Base-by-base conservation (phyloP, 2,888 invertebrate genomes). In the Yponomeuta plumbellus region DNA sequence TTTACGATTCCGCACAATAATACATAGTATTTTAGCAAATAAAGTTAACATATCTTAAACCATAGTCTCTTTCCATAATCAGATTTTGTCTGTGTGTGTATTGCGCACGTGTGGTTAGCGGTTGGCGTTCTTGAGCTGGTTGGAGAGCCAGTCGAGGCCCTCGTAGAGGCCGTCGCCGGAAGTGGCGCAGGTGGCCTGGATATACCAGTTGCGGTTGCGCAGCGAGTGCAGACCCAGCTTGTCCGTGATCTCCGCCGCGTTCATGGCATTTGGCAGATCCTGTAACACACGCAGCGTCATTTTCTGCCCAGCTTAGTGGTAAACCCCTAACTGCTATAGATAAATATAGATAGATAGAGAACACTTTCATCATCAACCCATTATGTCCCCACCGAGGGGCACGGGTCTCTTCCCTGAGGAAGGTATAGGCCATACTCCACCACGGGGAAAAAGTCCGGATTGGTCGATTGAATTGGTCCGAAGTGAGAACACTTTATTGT, bases 261-360 rank as follows among this genome's bases (percentile, higher is more conserved):
- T 99, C 99, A 99, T 99, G 78, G 99, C 99, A 92, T 99, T 99
- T 81, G 99, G 99, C 93, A 99, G 94, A 94, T 99, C 99, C 97
- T 98, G 84, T 58, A 88, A 86, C 57, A 74, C 66, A 68, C 23
- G 11, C 4, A 26, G n/a, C n/a, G 61, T 61, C 23, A 61, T 17
- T 34, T 1, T 62, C 56, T n/a, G 56, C 3, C 4, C 34, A 0
- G 34, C 34, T 34, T 6, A 34, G 34, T 34, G 5, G 5, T 1
- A 34, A 8, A 34, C 8, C 8, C 34, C n/a, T n/a, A n/a, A n/a
- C n/a, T n/a, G n/a, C n/a, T n/a, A n/a, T n/a, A n/a, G n/a, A n/a
- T n/a, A n/a, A n/a, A n/a, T n/a, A n/a, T n/a, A n/a, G n/a, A n/a
- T n/a, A n/a, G n/a, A n/a, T n/a, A n/a, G n/a, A n/a, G n/a, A n/a